Conservation (phyloP, 2,113 vertebrate species). For the Ciconia boyciana region DNA sequence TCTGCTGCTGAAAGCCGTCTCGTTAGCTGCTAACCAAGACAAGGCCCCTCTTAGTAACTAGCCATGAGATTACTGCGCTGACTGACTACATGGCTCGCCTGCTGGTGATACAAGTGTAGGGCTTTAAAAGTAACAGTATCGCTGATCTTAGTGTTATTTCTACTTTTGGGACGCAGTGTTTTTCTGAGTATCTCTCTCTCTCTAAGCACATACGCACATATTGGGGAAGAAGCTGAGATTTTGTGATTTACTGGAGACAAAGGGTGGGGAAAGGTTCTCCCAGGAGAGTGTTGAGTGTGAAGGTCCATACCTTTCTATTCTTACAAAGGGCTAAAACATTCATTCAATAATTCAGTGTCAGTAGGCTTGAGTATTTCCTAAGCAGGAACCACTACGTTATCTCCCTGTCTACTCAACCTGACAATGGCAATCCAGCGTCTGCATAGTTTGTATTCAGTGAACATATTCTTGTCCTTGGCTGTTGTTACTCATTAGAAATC, state of each 20-base stretch:
- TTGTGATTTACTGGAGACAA: not conserved
- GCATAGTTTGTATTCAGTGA: not conserved
- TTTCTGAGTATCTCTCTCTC: not conserved
- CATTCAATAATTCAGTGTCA: not conserved
- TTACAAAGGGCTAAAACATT: not conserved
- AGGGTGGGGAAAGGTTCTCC: not conserved
- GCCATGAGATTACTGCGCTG: not conserved
- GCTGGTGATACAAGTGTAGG: not conserved
- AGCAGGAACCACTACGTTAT: not conserved
- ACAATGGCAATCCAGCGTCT: not conserved
- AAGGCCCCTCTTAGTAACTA: not conserved
- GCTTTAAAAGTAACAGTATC: not conserved
- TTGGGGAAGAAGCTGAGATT: not conserved
- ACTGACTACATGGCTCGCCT: not conserved
- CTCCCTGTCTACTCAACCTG: not conserved
- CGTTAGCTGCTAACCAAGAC: not conserved
- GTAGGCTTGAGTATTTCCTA: not conserved
- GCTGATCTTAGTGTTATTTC: not conserved
- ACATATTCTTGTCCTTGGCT: not conserved
- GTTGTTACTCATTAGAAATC: not conserved
- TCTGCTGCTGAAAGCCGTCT: not conserved
- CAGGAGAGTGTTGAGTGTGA: not conserved
- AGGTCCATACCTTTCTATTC: not conserved
- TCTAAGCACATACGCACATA: not conserved
- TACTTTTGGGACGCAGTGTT: fast-evolving